Conservation (phyloP, 2,113 vertebrate genomes). For the Microcebus jonahi region DNA sequence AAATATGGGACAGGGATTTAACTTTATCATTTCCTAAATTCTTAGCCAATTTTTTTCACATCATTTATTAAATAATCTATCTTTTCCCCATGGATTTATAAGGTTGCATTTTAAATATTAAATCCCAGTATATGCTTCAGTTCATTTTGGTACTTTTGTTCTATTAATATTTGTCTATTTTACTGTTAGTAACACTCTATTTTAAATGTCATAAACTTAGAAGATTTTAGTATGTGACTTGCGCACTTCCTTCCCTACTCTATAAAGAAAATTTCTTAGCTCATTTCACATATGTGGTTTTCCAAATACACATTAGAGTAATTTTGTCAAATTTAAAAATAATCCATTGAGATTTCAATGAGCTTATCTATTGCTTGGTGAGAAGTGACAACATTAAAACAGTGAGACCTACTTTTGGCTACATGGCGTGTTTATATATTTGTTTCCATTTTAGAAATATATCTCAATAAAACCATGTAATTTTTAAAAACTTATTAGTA, state of each 20-base stretch:
- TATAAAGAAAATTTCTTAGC: not conserved
- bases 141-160: not conserved
- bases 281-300: not conserved
- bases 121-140: not conserved
- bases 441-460: not conserved
- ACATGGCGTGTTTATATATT: not conserved
- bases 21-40: not conserved
- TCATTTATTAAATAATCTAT: not conserved
- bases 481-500: constrained; percentile 3
- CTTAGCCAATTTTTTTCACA: not conserved
- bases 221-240: not conserved
- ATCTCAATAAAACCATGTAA: not conserved
- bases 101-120: not conserved
- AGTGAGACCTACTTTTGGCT: not conserved
- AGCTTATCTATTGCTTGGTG: not conserved
- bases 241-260: not conserved
- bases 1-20: not conserved
- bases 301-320: not conserved
- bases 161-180: not conserved
- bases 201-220: not conserved
- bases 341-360: not conserved
- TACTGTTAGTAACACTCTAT: not conserved
- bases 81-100: not conserved
- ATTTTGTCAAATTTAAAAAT: not conserved
- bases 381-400: not conserved